Percentiles rank a stretch among this genome's conserved stretches.
phyloP scores from a whole-genome alignment of 2,888 invertebrate species.

The Electrophaes corylata region DNA sequence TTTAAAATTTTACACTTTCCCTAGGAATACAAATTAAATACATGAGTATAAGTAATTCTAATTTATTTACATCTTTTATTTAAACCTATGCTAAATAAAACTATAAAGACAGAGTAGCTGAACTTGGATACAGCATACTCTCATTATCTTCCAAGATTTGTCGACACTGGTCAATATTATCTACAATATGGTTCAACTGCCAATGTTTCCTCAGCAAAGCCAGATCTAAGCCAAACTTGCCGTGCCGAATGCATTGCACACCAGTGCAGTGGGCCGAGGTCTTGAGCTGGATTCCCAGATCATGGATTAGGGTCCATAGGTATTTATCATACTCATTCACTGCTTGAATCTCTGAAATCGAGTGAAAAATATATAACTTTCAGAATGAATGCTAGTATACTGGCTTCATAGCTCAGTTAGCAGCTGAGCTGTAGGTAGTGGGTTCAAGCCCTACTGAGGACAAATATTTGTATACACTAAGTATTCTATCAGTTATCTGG shows the following conservation, averaged over 20 bases:
- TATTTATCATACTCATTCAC: slow-evolving; percentile 93
- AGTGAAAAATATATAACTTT: background rate
- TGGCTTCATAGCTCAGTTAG: too few species aligned
- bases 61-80: background rate
- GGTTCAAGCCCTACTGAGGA: too few species aligned
- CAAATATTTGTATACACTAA: too few species aligned
- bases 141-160: slow-evolving; percentile 80
- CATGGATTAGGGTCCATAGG: slow-evolving; percentile 91
- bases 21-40: too few species aligned
- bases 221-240: slow-evolving; percentile 90
- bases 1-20: too few species aligned
- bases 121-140: slow-evolving; percentile 67
- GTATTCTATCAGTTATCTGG: too few species aligned
- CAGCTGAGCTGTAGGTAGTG: too few species aligned
- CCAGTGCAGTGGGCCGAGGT: slow-evolving; percentile 92
- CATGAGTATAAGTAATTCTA: too few species aligned
- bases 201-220: slow-evolving; percentile 94
- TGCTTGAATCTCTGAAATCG: slow-evolving; percentile 91
- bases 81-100: slow-evolving; percentile 14
- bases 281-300: slow-evolving; percentile 91
- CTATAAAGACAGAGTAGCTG: slow-evolving; percentile 55
- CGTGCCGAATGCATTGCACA: slow-evolving; percentile 92
- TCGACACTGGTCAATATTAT: slow-evolving; percentile 85
- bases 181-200: slow-evolving; percentile 87
- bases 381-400: too few species aligned